Base-by-base conservation (phyloP, 2,888 invertebrate species). In the Gymnosoma rotundatum region DNA sequence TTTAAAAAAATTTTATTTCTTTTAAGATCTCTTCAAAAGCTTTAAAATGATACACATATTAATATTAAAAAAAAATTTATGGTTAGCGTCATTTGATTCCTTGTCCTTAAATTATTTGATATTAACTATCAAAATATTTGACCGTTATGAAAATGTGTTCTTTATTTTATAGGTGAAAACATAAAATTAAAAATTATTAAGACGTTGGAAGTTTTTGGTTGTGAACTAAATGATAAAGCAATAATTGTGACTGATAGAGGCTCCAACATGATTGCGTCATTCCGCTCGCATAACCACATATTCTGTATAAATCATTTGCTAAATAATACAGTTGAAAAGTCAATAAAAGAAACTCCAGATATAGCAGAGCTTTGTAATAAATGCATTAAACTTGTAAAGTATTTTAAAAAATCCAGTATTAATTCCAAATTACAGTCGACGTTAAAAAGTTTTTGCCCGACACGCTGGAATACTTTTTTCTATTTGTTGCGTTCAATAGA, bases 391-490 rank as follows among this genome's bases (percentile, higher is more conserved):
- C 48, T 86, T 2, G 75, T 86, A 20, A 25, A 45, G 14, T 58
- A 58, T 25, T 70, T 70, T 25, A 58, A 70, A 32, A 58, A 32
- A 14, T 25, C 38, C 10, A 56, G 64, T 9, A 64, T 56, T 9
- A 74, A 74, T 38, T 63, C 52, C 20, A 63, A 63, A 0, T 18
- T 74, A 21, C 21, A 52, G 9, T n/a, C 45, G 0, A 64, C 64
- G 12, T 56, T 64, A 21, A 56, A 74, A 64, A 74, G 56, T 21
- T 74, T 54, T 45, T 56, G 42, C 18, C 56, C 74, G n/a, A 48
- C 58, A 1, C 58, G 70, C 0, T 86, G 83, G 83, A 83, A 83
- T 38, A 76, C 69, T 52, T 54, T 70, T 21, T 83, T 63, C 20
- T 83, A 80, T 54, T 54, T 80, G 21, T 32, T 81, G 4, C 16